These are phyloP conservation scores for Tinamus guttatus DNA, from an alignment of 2,113 vertebrate genomes.

Conservation along the genomic window DNA sequence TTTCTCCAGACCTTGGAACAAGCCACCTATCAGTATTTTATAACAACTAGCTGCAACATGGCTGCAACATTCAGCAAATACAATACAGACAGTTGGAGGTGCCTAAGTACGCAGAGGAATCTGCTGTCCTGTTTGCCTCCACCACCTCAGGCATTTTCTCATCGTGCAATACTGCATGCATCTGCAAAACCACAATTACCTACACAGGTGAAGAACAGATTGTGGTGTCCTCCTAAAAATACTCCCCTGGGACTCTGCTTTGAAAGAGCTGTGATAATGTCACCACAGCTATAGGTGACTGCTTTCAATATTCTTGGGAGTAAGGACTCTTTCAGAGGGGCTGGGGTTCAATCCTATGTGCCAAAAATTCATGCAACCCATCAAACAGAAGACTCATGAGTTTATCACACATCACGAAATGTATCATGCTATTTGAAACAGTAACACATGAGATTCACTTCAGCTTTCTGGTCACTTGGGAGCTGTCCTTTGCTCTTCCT, in stretches of 20 bases:
- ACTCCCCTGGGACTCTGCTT: not conserved
- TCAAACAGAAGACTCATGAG: not conserved
- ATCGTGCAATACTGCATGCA: not conserved
- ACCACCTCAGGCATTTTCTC: not conserved
- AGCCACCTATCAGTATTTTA: not conserved
- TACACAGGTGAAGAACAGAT: not conserved
- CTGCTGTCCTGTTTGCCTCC: not conserved
- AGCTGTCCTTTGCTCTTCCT: not conserved
- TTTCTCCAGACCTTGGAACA: not conserved
- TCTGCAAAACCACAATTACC: not conserved
- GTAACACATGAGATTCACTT: not conserved
- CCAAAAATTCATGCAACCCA: not conserved
- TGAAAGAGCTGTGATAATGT: conserved; percentile 16
- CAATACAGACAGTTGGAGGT: not conserved
- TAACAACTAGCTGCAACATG: not conserved
- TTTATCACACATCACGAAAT: not conserved
- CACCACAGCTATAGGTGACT: not conserved
- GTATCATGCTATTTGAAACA: not conserved
- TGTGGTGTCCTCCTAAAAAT: not conserved
- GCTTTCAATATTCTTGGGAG: not conserved
- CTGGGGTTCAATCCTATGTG: not conserved
- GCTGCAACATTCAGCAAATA: not conserved
- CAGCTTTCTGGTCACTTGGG: not conserved
- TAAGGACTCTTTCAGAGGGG: not conserved
- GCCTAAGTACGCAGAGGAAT: not conserved